These are phyloP conservation scores for Seriola dumerili DNA, from an alignment of 2,113 vertebrate species.

Conservation along the genomic window DNA sequence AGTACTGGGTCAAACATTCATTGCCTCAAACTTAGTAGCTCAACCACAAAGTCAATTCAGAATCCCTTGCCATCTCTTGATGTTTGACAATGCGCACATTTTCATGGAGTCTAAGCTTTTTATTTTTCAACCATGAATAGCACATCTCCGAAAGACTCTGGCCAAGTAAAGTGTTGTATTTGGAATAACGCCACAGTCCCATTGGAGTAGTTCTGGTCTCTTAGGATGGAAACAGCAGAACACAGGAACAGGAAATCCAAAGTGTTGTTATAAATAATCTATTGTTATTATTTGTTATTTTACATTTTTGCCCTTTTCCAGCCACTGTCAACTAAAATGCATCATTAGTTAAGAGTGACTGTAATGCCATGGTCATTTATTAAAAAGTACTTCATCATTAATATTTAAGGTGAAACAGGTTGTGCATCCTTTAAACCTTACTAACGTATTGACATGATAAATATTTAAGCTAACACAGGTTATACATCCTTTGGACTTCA, in stretches of 20 bases:
- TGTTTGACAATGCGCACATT: slow-evolving; percentile 66
- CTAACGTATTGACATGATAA: slow-evolving; percentile 61
- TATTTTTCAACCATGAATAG: slow-evolving; percentile 73
- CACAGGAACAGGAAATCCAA: slow-evolving; percentile 34
- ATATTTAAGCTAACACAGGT: slow-evolving; percentile 61
- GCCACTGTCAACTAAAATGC: slow-evolving; percentile 33
- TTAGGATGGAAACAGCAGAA: slow-evolving; percentile 51
- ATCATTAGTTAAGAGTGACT: slow-evolving; percentile 32
- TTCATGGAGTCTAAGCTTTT: slow-evolving; percentile 58
- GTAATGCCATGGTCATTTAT: slow-evolving; percentile 8
- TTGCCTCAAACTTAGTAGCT: slow-evolving; percentile 53
- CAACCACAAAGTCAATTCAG: slow-evolving; percentile 60
- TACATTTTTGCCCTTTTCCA: slow-evolving; percentile 17
- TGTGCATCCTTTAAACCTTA: slow-evolving; percentile 49
- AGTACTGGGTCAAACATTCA: slow-evolving; percentile 48
- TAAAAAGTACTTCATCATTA: slow-evolving; percentile 56
- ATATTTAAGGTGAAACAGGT: slow-evolving; percentile 59
- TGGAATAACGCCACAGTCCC: slow-evolving; percentile 67
- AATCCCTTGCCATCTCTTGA: slow-evolving; percentile 68
- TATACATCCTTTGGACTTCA: slow-evolving; percentile 45
- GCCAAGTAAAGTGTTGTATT: slow-evolving; percentile 61
- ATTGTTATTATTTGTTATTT: slow-evolving; percentile 47
- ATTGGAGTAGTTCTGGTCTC: slow-evolving; percentile 60
- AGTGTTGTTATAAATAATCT: slow-evolving; percentile 36
- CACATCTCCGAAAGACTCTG: slow-evolving; percentile 53